phyloP scores from a whole-genome alignment of 1,140 invertebrate species.

The Papilio machaon region DNA sequence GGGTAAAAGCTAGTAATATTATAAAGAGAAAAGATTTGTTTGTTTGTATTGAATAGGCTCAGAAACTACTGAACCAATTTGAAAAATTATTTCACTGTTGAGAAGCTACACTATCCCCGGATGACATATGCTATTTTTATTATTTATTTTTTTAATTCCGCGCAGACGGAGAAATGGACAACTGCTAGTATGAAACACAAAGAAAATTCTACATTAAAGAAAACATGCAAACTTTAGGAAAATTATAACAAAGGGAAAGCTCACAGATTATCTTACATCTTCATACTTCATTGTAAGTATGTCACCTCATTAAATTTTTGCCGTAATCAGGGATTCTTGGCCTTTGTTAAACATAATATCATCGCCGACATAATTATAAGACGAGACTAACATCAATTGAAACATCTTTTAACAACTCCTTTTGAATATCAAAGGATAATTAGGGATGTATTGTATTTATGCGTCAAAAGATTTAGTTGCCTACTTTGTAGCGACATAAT shows the following conservation, averaged over 20 bases:
- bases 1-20: too few species aligned
- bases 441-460: not conserved
- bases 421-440: conserved; percentile 21
- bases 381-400: conserved; percentile 36
- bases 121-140: too few species aligned
- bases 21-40: too few species aligned
- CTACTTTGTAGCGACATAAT: not conserved
- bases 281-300: not conserved
- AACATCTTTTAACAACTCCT: conserved; percentile 27
- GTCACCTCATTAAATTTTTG: conserved; percentile 27
- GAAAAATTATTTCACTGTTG: too few species aligned
- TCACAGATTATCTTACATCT: not conserved
- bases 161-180: not conserved
- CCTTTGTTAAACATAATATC: conserved; percentile 43
- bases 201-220: not conserved
- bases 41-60: too few species aligned
- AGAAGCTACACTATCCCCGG: too few species aligned
- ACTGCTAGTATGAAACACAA: not conserved
- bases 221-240: not conserved
- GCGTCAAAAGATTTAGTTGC: not conserved
- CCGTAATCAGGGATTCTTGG: conserved; percentile 11
- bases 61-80: too few species aligned
- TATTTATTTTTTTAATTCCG: too few species aligned
- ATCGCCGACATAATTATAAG: conserved; percentile 38
- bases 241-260: not conserved